Percentiles rank a stretch among this genome's conserved stretches.
phyloP scores from a whole-genome alignment of 2,797 vertebrate species.

The Neosilurus mollespiculum region DNA sequence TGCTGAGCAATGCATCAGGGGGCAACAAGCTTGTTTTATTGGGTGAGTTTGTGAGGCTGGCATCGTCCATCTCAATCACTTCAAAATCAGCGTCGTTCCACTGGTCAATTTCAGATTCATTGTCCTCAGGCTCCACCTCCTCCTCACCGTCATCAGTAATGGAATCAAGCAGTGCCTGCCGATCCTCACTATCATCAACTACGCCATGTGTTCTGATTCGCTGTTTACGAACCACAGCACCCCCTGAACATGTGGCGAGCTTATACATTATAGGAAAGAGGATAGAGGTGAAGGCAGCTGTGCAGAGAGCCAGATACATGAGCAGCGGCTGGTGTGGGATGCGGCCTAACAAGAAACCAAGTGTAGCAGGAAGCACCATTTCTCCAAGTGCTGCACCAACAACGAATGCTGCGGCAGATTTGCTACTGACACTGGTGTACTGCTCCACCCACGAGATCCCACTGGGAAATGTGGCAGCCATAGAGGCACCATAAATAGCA shows the following conservation, averaged over 20 bases:
- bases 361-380: conserved; percentile 83
- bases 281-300: conserved; percentile 74
- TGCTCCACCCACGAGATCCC: conserved; percentile 93
- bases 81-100: conserved; percentile 89
- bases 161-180: conserved; percentile 76
- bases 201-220: conserved; percentile 43
- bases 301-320: conserved; percentile 77
- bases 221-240: conserved; percentile 20
- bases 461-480: conserved; percentile 90
- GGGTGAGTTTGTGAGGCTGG: conserved; percentile 66
- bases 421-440: conserved; percentile 82
- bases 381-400: conserved; percentile 86
- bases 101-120: conserved; percentile 74
- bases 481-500: conserved; percentile 81
- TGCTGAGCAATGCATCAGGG: not conserved
- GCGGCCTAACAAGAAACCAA: conserved; percentile 80
- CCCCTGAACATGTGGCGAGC: conserved; percentile 65
- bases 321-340: conserved; percentile 75
- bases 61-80: conserved; percentile 85
- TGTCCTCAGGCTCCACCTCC: conserved; percentile 63
- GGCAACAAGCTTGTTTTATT: conserved; percentile 41
- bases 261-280: conserved; percentile 90
- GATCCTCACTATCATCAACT: conserved; percentile 74
- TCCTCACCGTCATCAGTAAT: conserved; percentile 68
- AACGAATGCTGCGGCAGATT: conserved; percentile 79